Base-by-base conservation (phyloP, 2,888 invertebrate genomes). In the Calliscelio sp. region DNA sequence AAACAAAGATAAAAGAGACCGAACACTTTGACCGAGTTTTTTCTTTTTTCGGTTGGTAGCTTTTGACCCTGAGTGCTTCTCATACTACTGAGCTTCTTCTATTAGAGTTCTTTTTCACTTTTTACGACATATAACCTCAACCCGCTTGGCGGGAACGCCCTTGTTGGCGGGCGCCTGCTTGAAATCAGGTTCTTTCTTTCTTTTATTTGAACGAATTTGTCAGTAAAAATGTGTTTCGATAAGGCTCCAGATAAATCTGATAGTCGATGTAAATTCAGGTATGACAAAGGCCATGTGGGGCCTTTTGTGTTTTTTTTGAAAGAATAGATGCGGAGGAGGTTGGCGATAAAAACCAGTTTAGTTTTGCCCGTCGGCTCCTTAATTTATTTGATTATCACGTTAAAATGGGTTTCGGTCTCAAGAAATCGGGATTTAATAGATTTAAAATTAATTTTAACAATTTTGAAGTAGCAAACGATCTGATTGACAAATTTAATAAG, bases 391-490 rank as follows among this genome's bases (percentile, higher is more conserved):
- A 14, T 3, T 3, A 14, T 14, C 35, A 11, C 5, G 14, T 35
- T 5, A 35, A 35, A 35, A 14, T 11, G 14, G 49, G 32, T 18
- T 51, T 51, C 35, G 49, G 35, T 14, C 16, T 66, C 8, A 49
- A 24, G 8, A 66, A 65, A 22, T 8, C 66, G 2, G 66, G 66
- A 8, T 28, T 25, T 20, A 66, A 66, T 28, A 18, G 35, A 20
- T 66, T 66, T 35, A 66, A 66, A 35, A 49, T 66, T 14, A 24
- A 16, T 28, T 66, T 66, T 22, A 66, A 51, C 8, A 24, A 51
- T 11, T 49, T 16, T 24, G 8, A 18, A 18, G 14, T 24, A n/a
- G 49, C 65, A 28, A 66, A 66, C 32, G 25, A 20, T 7, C 2
- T 66, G 28, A 18, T 66, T 7, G n/a, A 28, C 4, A 4, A 7